Percentiles rank a stretch among this genome's conserved stretches.
These are phyloP conservation scores for Benthosema pterotum DNA, from an alignment of 2,797 vertebrate species.

Conservation along the genomic window DNA sequence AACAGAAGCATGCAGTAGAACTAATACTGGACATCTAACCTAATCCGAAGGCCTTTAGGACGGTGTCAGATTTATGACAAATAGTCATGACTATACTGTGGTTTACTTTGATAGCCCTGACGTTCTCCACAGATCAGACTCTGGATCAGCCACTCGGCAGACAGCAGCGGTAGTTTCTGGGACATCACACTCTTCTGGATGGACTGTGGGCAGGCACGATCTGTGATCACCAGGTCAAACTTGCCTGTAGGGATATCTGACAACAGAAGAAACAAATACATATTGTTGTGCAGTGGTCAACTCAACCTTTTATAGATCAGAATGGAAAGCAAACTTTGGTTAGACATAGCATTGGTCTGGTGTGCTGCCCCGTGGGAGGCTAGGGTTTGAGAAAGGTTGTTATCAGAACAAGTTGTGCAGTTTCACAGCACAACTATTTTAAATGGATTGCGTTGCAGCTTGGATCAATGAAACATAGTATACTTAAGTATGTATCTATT, in stretches of 20 bases:
- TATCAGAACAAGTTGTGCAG: too few species aligned
- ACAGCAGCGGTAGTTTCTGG: slow-evolving; percentile 87
- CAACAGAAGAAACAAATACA: not conserved
- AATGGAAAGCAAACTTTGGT: too few species aligned
- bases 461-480: too few species aligned
- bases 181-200: slow-evolving; percentile 84
- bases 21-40: slow-evolving; percentile 53
- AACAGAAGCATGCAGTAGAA: slow-evolving; percentile 83
- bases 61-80: slow-evolving; percentile 58
- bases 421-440: too few species aligned
- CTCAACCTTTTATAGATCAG: too few species aligned
- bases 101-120: slow-evolving; percentile 84
- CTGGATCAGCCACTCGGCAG: slow-evolving; percentile 95
- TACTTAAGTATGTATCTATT: too few species aligned
- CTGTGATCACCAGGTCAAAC: slow-evolving; percentile 90
- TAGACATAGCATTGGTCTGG: too few species aligned
- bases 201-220: slow-evolving; percentile 83
- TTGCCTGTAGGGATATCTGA: slow-evolving; percentile 86
- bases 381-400: too few species aligned
- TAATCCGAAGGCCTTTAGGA: slow-evolving; percentile 45
- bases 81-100: slow-evolving; percentile 86
- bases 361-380: too few species aligned
- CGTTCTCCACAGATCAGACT: slow-evolving; percentile 89
- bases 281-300: too few species aligned
- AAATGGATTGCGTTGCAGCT: too few species aligned